These are phyloP conservation scores for Apteryx owenii DNA, from an alignment of 2,113 vertebrate species.

Conservation along the genomic window DNA sequence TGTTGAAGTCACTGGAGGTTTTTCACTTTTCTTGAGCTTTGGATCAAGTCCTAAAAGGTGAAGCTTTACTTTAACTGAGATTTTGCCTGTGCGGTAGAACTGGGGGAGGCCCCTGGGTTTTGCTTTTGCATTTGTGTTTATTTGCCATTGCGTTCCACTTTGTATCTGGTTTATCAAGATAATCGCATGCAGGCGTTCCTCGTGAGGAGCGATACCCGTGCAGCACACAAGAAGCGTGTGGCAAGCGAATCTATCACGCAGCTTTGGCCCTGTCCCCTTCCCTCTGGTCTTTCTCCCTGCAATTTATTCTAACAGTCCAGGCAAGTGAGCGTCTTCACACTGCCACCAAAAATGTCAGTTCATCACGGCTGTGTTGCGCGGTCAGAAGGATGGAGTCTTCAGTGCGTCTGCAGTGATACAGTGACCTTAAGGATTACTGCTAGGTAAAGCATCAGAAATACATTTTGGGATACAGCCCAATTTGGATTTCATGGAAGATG, in stretches of 20 bases:
- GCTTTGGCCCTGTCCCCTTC: background rate
- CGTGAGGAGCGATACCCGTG: background rate
- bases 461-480: background rate
- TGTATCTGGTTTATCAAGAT: too few species aligned
- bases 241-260: background rate
- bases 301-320: accelerated
- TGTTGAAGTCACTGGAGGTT: background rate
- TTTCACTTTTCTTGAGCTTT: background rate
- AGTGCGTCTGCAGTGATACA: background rate
- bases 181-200: background rate
- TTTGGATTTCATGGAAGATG: background rate
- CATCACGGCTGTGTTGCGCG: background rate
- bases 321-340: background rate
- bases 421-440: background rate
- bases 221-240: background rate
- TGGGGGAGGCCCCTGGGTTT: background rate
- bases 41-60: background rate
- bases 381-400: background rate
- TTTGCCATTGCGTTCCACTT: too few species aligned
- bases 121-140: background rate
- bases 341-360: background rate
- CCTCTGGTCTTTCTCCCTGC: background rate
- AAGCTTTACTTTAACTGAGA: background rate
- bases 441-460: background rate
- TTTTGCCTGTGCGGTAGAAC: background rate